phyloP scores from a whole-genome alignment of 2,797 vertebrate species.

The Hoplostethus atlanticus region DNA sequence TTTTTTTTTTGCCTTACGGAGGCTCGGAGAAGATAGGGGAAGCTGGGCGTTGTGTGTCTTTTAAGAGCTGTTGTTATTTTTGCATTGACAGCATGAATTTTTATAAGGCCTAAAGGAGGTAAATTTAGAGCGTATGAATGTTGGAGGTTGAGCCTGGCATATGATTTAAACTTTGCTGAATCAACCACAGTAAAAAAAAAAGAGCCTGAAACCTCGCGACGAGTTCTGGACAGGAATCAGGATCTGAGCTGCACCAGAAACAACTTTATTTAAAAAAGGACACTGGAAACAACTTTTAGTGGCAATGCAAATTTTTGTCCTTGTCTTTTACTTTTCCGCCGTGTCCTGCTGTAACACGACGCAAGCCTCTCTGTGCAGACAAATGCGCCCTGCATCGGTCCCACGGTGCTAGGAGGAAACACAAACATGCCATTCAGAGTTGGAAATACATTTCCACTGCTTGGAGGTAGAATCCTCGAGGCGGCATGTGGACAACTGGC shows the following conservation, averaged over 20 bases:
- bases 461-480: constrained; percentile 50
- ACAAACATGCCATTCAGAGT: constrained; percentile 50
- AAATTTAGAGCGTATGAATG: constrained; percentile 27
- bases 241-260: constrained; percentile 9
- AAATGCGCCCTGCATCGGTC: constrained; percentile 49
- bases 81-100: constrained; percentile 66
- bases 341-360: constrained; percentile 46
- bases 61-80: constrained; percentile 63
- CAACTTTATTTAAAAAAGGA: constrained; percentile 45
- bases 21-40: constrained; percentile 45
- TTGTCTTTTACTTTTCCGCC: constrained; percentile 41
- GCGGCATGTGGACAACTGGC: constrained; percentile 16
- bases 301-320: constrained; percentile 52
- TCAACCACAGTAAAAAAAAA: constrained; percentile 19
- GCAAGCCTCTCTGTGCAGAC: constrained; percentile 40
- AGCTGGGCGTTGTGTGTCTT: constrained; percentile 39
- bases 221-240: constrained; percentile 15
- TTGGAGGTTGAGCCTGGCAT: constrained; percentile 29
- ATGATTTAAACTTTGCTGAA: constrained; percentile 61
- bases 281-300: constrained; percentile 44
- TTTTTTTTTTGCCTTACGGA: constrained; percentile 57
- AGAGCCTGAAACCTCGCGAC: constrained; percentile 31
- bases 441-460: constrained; percentile 46
- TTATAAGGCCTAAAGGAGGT: constrained; percentile 56
- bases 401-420: constrained; percentile 37